Base-by-base conservation (phyloP, 1,140 invertebrate species). In the Idris sp. region DNA sequence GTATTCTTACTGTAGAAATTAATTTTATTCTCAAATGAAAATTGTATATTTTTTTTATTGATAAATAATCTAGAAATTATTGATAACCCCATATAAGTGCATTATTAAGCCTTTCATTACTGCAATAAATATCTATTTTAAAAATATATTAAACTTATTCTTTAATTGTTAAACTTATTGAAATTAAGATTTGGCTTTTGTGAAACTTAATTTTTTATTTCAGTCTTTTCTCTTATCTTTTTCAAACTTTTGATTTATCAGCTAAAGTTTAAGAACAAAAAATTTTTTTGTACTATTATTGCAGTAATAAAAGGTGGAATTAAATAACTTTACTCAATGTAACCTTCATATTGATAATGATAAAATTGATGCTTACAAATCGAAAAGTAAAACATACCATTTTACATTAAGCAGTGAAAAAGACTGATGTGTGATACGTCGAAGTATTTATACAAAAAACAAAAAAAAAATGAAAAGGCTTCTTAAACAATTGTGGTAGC, bases 371-470 rank as follows among this genome's bases (percentile, higher is more conserved):
- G 61, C 61, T 54, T 56, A 11, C 59, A 48, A 46, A 71, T 11
- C n/a, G 28, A 72, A 36, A 49, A 61, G 31, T 11, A 46, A 19
- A 14, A 64, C 41, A 62, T 56, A 64, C 58, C 35, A 73, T 51
- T 64, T 65, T 73, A 36, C 31, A 64, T 65, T 51, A 25, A 1
- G 59, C 68, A 54, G 67, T 62, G 68, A 35, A 64, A n/a, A 74
- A 74, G 69, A 74, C 69, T 74, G 69, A 74, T 59, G 69, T 67
- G 54, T 65, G 69, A 74, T 74, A 65, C 44, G 61, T 74, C 53
- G 16, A 65, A 59, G 46, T 74, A 65, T 74, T 65, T 30, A 53
- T 13, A 56, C 56, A 58, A 59, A 51, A 36, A 38, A 19, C 36
- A n/a, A 58, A 54, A 58, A 59, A 51, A 36, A 38, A 19, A 44